Evolutionary conservation across 2,888 invertebrate species (phyloP).

Genomic region (Flexamia atlantica): DNA sequence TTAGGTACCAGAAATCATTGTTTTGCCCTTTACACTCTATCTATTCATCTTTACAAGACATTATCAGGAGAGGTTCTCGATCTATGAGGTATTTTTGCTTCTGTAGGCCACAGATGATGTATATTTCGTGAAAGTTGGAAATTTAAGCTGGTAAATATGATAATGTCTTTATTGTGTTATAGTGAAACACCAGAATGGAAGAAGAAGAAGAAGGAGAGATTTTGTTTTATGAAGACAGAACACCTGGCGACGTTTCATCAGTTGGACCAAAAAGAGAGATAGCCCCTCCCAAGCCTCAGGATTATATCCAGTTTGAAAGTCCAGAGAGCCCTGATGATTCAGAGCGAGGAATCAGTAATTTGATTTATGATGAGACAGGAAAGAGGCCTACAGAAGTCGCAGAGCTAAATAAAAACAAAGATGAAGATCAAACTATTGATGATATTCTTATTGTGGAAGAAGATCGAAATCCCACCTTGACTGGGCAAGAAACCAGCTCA

Average conservation of each 20-base stretch:
- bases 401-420: not conserved
- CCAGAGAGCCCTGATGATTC: not conserved
- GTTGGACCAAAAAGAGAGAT: not conserved
- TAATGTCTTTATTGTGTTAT: not conserved
- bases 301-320: constrained; percentile 1
- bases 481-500: constrained; percentile 21
- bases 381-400: not conserved
- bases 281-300: not conserved
- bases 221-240: constrained; percentile 44
- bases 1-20: too few species aligned
- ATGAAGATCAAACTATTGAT: not conserved
- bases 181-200: not conserved
- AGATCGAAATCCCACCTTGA: constrained; percentile 23
- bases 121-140: too few species aligned
- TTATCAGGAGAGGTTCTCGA: too few species aligned
- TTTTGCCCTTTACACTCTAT: too few species aligned
- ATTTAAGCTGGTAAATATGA: too few species aligned
- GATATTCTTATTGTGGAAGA: constrained; percentile 3
- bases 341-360: not conserved
- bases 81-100: too few species aligned
- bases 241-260: constrained; percentile 12
- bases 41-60: too few species aligned
- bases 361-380: not conserved
- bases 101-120: too few species aligned
- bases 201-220: constrained; percentile 34